A percentile compares a stretch with the other conserved stretches of the same genome.
Evolutionary conservation across 2,888 invertebrate species (phyloP).

Genomic region (Disparrhopalites patrizii): DNA sequence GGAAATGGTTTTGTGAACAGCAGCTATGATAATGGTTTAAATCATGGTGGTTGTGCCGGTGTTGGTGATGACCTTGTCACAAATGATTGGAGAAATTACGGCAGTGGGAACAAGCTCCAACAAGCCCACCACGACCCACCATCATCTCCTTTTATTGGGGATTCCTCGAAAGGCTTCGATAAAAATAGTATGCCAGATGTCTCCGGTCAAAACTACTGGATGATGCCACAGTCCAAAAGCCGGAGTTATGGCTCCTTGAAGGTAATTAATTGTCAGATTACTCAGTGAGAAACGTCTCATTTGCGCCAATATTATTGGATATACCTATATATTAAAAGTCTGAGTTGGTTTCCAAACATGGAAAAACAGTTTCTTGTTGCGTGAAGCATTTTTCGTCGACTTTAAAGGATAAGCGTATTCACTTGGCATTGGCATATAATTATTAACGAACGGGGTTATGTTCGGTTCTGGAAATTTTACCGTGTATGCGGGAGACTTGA

Average conservation of each 20-base stretch:
- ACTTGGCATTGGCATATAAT: no score
- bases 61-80: no score
- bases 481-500: no score
- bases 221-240: conserved; percentile 29
- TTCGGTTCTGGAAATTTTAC: no score
- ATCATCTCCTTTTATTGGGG: not conserved
- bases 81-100: conserved; percentile 15
- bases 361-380: not conserved
- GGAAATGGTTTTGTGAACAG: not conserved
- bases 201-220: conserved; percentile 15
- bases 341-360: no score
- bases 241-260: conserved; percentile 45
- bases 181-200: not conserved
- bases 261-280: conserved; percentile 36
- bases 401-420: no score
- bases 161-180: not conserved
- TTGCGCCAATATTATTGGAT: no score
- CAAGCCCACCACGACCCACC: not conserved
- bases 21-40: conserved; percentile 5
- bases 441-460: no score
- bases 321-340: no score
- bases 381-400: not conserved
- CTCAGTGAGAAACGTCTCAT: no score
- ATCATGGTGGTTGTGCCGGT: not conserved
- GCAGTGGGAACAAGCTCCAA: not conserved